Percentiles rank a stretch among this genome's conserved stretches.
Conservation (phyloP, 2,888 invertebrate species). For the Eilema caniola region DNA sequence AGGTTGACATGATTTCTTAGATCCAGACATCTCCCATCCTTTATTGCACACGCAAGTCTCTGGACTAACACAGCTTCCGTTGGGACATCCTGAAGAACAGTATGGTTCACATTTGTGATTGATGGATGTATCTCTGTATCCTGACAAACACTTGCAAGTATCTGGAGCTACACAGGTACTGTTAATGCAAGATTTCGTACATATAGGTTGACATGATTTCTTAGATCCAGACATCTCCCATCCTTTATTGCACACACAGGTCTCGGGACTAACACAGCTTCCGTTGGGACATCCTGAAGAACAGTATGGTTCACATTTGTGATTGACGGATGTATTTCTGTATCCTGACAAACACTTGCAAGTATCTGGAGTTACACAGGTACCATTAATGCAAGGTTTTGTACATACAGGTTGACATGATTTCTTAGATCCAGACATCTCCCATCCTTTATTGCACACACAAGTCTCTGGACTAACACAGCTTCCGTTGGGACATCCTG, state of each 20-base stretch:
- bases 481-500: conserved; percentile 20
- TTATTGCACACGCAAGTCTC: conserved; percentile 26
- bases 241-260: conserved; percentile 25
- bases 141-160: conserved; percentile 13
- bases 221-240: conserved; percentile 18
- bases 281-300: conserved; percentile 22
- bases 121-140: neutral
- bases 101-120: conserved; percentile 24
- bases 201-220: conserved; percentile 22
- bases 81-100: conserved; percentile 25
- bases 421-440: neutral
- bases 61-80: conserved; percentile 29
- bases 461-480: conserved; percentile 33
- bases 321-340: neutral
- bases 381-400: conserved; percentile 15
- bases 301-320: neutral
- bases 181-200: conserved; percentile 23
- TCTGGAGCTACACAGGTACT: conserved; percentile 20
- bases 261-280: conserved; percentile 28
- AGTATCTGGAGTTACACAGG: conserved; percentile 19
- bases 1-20: conserved; percentile 14
- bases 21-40: conserved; percentile 28
- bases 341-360: conserved; percentile 14
- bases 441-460: conserved; percentile 28
- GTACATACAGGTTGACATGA: conserved; percentile 27